Percentiles rank a stretch among this genome's conserved stretches.
Conservation (phyloP, 2,888 invertebrate genomes). For the Rotaria macrura region DNA sequence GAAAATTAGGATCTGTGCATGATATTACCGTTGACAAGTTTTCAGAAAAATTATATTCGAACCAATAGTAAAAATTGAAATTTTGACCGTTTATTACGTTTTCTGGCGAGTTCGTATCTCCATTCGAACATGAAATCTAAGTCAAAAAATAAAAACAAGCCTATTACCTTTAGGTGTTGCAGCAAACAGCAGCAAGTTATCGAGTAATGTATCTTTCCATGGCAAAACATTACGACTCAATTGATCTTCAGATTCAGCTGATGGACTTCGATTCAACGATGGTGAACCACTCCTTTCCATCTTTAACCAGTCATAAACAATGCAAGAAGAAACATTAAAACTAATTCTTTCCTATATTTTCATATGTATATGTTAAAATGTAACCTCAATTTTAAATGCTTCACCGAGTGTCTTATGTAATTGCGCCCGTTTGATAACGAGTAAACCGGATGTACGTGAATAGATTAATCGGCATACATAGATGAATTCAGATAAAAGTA, state of each 20-base stretch:
- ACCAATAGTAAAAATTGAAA: no score
- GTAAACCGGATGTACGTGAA: slow-evolving; percentile 47
- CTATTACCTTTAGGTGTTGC: slow-evolving; percentile 45
- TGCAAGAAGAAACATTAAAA: neutral
- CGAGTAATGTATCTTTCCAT: slow-evolving; percentile 47
- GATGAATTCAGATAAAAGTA: slow-evolving; percentile 44
- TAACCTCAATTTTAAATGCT: slow-evolving; percentile 1
- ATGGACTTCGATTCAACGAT: neutral
- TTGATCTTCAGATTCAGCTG: neutral
- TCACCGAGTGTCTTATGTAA: slow-evolving; percentile 42
- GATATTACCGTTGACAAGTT: no score
- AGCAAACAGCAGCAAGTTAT: slow-evolving; percentile 48
- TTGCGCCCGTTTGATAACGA: slow-evolving; percentile 43
- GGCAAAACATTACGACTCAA: slow-evolving; percentile 36
- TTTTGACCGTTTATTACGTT: no score
- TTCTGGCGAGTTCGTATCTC: no score
- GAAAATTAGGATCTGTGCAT: no score
- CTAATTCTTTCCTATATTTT: neutral
- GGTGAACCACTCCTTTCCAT: neutral
- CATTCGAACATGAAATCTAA: no score
- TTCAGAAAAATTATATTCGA: no score
- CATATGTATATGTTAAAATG: neutral
- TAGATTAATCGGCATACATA: slow-evolving; percentile 48
- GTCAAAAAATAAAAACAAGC: neutral
- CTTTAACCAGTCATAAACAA: neutral